Conservation (phyloP, 2,888 invertebrate genomes). For the Drosophila melanosoma region DNA sequence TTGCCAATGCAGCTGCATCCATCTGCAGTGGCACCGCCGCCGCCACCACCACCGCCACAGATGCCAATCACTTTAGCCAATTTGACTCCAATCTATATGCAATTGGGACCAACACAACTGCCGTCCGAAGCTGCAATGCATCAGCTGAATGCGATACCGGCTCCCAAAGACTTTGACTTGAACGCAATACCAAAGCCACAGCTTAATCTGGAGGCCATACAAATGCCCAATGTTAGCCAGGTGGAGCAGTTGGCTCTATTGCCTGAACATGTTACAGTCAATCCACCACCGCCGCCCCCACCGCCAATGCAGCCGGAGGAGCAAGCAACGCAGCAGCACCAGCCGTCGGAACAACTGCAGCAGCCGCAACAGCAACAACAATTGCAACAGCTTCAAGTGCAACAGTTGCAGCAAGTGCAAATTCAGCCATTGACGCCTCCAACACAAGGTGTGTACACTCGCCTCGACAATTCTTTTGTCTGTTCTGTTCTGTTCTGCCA, state of each 20-base stretch:
- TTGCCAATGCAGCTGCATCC: constrained; percentile 83
- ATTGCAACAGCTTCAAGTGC: constrained; percentile 25
- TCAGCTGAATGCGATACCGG: constrained; percentile 88
- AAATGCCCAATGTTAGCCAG: constrained; percentile 84
- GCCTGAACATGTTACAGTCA: constrained; percentile 56
- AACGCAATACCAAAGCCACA: constrained; percentile 88
- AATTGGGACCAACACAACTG: constrained; percentile 78
- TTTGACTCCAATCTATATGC: constrained; percentile 84
- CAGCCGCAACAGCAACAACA: constrained; percentile 26
- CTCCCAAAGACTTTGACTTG: constrained; percentile 87
- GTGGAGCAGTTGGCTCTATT: constrained; percentile 52
- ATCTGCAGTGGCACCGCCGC: constrained; percentile 76
- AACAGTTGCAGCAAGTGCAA: constrained; percentile 16
- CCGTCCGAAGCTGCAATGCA: constrained; percentile 83
- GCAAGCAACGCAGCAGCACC: constrained; percentile 36
- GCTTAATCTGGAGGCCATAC: constrained; percentile 87
- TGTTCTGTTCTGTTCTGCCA: constrained; percentile 41
- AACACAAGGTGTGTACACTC: constrained; percentile 72
- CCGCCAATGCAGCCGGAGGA: constrained; percentile 59
- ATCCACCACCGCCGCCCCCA: constrained; percentile 68
- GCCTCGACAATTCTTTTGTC: constrained; percentile 23
- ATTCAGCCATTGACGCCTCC: constrained; percentile 36
- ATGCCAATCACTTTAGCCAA: constrained; percentile 75
- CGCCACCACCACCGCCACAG: constrained; percentile 80
- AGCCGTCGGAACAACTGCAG: constrained; percentile 26